phyloP scores from a whole-genome alignment of 2,888 invertebrate genomes.

The Sceliomorpha sp. region DNA sequence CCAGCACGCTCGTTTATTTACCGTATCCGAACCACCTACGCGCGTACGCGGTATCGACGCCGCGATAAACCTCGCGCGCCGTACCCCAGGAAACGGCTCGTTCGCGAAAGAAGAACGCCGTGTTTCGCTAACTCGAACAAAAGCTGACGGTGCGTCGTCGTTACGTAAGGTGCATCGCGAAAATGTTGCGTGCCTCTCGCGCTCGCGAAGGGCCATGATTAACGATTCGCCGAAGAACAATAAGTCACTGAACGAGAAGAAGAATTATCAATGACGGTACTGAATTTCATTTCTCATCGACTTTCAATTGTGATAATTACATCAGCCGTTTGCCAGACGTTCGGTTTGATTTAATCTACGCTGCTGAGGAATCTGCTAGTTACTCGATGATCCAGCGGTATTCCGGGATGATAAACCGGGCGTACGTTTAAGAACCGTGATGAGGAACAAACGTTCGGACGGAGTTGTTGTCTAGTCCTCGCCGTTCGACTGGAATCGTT shows the following conservation, averaged over 20 bases:
- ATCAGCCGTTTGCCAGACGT: constrained; percentile 10
- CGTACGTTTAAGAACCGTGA: no score
- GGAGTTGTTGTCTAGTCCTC: no score
- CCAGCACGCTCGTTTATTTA: constrained; percentile 52
- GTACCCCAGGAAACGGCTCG: constrained; percentile 1
- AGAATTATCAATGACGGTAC: neutral
- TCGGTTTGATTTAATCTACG: constrained; percentile 9
- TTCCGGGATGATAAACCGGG: no score
- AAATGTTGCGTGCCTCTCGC: neutral
- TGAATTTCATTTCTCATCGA: constrained; percentile 8
- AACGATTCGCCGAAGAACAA: constrained; percentile 6
- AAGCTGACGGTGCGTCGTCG: neutral
- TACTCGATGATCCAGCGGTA: constrained; percentile 5
- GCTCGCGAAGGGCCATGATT: constrained; percentile 1
- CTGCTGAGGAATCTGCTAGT: constrained; percentile 6
- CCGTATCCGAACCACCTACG: constrained; percentile 41
- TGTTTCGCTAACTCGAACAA: no score
- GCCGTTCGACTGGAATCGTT: no score
- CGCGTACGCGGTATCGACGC: constrained; percentile 8
- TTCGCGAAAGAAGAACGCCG: neutral
- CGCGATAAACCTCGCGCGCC: constrained; percentile 12
- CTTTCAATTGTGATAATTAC: constrained; percentile 19
- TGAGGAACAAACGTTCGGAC: no score
- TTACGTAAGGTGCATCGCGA: neutral
- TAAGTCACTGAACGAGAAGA: neutral